A percentile compares a stretch with the other conserved stretches of the same genome.
Evolutionary conservation across 23 tunicate genomes (phyloP).

Genomic region (Ciona savignyi): DNA sequence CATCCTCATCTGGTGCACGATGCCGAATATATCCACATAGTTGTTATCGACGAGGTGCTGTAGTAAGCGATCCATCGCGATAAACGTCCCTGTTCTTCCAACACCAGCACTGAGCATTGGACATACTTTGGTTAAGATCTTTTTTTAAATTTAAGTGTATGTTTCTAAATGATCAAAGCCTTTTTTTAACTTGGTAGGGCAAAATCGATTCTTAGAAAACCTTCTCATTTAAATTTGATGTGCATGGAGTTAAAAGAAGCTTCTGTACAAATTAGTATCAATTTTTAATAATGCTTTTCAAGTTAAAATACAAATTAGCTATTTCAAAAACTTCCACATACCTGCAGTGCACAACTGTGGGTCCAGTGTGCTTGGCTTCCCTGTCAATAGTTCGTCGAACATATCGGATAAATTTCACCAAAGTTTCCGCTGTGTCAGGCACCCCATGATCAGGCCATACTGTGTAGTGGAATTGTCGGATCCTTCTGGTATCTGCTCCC

Average conservation of each 20-base stretch:
- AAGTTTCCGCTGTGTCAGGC: constrained; percentile 72
- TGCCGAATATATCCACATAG: constrained; percentile 94
- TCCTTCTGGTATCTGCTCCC: constrained; percentile 64
- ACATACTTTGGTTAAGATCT: too few species aligned
- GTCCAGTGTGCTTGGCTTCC: constrained; percentile 69
- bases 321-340: neutral
- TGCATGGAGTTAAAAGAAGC: too few species aligned
- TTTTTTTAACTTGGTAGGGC: too few species aligned
- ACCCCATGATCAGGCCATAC: constrained; percentile 99
- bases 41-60: constrained; percentile 61
- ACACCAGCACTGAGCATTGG: constrained; percentile 74
- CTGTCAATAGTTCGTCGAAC: constrained; percentile 63
- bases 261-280: too few species aligned
- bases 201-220: too few species aligned
- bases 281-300: neutral
- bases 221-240: too few species aligned
- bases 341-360: constrained; percentile 97
- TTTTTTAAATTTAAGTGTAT: too few species aligned
- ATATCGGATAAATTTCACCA: constrained; percentile 70
- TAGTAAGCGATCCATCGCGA: constrained; percentile 90
- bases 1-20: constrained; percentile 90
- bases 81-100: constrained; percentile 94
- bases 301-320: neutral
- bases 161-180: too few species aligned
- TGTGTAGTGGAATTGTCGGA: constrained; percentile 91